phyloP scores from a whole-genome alignment of 1,140 invertebrate genomes.

The Macrocentrus cingulum region DNA sequence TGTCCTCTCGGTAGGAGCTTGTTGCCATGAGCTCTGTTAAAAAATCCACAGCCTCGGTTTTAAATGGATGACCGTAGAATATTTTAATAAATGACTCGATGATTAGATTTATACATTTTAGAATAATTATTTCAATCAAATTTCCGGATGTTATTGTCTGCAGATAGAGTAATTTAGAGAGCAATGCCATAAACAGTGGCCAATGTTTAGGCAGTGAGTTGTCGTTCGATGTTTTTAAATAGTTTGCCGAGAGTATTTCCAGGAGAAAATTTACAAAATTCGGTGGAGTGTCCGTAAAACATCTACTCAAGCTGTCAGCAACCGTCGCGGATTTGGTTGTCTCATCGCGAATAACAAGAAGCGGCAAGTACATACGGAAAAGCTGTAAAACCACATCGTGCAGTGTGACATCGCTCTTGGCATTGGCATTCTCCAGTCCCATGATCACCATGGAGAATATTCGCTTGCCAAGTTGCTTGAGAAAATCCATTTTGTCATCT shows the following conservation, averaged over 20 bases:
- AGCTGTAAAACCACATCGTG: conserved; percentile 45
- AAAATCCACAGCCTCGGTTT: conserved; percentile 44
- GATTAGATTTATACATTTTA: conserved; percentile 38
- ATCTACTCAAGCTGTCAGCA: conserved; percentile 42
- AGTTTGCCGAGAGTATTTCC: conserved; percentile 41
- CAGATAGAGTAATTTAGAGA: conserved; percentile 39
- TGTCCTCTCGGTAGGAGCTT: conserved; percentile 39
- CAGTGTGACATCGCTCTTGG: conserved; percentile 45
- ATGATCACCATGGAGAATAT: conserved; percentile 52
- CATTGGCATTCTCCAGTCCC: conserved; percentile 45
- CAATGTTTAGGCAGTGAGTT: conserved; percentile 48
- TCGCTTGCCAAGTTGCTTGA: conserved; percentile 40
- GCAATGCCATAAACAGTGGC: conserved; percentile 47
- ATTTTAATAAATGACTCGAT: conserved; percentile 48
- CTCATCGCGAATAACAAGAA: conserved; percentile 39
- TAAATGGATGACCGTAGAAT: conserved; percentile 50
- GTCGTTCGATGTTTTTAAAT: conserved; percentile 40
- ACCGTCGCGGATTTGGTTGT: conserved; percentile 34
- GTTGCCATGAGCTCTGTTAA: conserved; percentile 40
- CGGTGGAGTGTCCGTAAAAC: conserved; percentile 42
- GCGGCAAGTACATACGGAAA: conserved; percentile 49
- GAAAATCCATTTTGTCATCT: conserved; percentile 36
- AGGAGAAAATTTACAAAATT: conserved; percentile 44
- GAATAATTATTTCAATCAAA: conserved; percentile 42
- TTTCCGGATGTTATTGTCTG: conserved; percentile 21